Conservation (phyloP, 2,888 invertebrate genomes). For the Neelides folsomi region DNA sequence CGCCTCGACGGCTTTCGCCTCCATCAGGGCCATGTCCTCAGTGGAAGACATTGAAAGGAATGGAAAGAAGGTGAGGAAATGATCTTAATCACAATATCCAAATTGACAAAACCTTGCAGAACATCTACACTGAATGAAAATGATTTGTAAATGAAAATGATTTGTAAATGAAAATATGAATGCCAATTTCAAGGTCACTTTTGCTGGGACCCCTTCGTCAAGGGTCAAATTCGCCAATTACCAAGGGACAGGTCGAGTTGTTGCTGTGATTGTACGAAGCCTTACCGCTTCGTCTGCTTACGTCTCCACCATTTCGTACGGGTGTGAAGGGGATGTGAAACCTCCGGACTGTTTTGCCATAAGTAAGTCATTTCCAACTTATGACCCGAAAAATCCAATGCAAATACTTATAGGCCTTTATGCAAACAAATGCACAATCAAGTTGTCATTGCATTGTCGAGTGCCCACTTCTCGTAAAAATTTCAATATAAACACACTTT, state of each 20-base stretch:
- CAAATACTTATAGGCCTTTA: conserved; percentile 1
- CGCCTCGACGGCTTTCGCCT: conserved; percentile 47
- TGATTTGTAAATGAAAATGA: too few relatives aligned
- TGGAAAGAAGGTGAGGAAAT: conserved; percentile 39
- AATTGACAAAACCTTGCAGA: too few relatives aligned
- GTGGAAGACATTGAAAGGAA: conserved; percentile 43
- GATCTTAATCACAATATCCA: too few relatives aligned
- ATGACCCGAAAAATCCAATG: too few relatives aligned
- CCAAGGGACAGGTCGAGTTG: conserved; percentile 30
- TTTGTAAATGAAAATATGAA: too few relatives aligned
- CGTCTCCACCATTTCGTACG: conserved; percentile 54
- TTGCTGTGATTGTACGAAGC: conserved; percentile 27
- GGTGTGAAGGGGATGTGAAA: conserved; percentile 41
- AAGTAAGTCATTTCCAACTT: too few relatives aligned
- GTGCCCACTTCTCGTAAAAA: background rate
- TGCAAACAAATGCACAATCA: conserved; percentile 4
- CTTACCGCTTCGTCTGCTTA: conserved; percentile 43
- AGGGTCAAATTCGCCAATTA: conserved; percentile 32
- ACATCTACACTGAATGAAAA: too few relatives aligned
- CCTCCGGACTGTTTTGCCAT: too few relatives aligned
- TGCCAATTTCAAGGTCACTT: conserved; percentile 23
- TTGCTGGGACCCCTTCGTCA: conserved; percentile 27
- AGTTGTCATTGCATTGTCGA: background rate
- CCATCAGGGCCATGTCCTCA: conserved; percentile 50
- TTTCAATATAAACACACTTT: background rate